These are phyloP conservation scores for Rhyacichthys aspro DNA, from an alignment of 2,797 vertebrate genomes.

Conservation along the genomic window DNA sequence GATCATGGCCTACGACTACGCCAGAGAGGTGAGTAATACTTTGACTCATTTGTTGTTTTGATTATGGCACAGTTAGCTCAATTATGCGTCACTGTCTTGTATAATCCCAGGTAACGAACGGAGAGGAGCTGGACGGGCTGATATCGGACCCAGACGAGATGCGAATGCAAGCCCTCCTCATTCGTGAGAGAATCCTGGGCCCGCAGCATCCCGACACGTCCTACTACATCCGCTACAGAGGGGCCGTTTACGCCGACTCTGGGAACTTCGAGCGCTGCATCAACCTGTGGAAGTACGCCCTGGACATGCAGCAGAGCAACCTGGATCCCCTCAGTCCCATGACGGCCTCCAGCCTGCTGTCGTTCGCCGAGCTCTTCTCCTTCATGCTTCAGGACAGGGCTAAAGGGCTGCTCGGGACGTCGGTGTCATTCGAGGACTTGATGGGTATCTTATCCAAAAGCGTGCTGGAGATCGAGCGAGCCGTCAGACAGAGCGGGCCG, in stretches of 20 bases:
- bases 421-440: constrained; percentile 95
- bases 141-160: constrained; percentile 98
- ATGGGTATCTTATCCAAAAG: constrained; percentile 98
- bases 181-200: constrained; percentile 95
- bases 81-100: neutral
- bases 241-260: constrained; percentile 97
- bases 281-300: constrained; percentile 96
- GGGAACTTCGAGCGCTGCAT: constrained; percentile 99
- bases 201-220: constrained; percentile 98
- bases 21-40: constrained; percentile 87
- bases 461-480: constrained; percentile 95
- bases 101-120: constrained; percentile 83
- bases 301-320: constrained; percentile 99
- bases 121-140: constrained; percentile 92
- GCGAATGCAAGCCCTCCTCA: constrained; percentile 98
- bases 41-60: neutral
- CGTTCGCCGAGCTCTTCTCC: constrained; percentile 98
- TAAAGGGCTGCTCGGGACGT: constrained; percentile 94
- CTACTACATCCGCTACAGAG: constrained; percentile 97
- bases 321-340: constrained; percentile 97
- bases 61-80: neutral
- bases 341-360: constrained; percentile 96
- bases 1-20: constrained; percentile 97
- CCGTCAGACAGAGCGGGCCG: constrained; percentile 86
- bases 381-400: constrained; percentile 99